A percentile compares a stretch with the other conserved stretches of the same genome.
These are phyloP conservation scores for Drosophila differens DNA, from an alignment of 2,888 invertebrate species.

Conservation along the genomic window DNA sequence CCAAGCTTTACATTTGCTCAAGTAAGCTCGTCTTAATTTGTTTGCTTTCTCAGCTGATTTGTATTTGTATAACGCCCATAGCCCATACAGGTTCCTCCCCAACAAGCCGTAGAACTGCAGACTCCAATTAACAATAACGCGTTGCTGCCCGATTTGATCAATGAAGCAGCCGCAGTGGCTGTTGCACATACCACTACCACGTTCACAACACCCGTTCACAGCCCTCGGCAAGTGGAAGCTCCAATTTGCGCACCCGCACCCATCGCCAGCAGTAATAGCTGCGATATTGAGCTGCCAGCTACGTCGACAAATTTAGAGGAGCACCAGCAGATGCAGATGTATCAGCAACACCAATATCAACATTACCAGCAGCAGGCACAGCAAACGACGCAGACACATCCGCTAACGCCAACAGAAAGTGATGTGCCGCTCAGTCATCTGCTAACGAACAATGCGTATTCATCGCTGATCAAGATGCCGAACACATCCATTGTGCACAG, in stretches of 20 bases:
- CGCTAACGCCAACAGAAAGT: conserved; percentile 32
- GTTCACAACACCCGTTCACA: conserved; percentile 45
- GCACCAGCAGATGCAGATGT: conserved; percentile 59
- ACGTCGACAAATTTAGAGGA: conserved; percentile 63
- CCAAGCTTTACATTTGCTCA: conserved; percentile 80
- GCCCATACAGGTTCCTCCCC: conserved; percentile 81
- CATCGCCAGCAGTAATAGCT: conserved; percentile 62
- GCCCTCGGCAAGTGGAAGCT: conserved; percentile 22
- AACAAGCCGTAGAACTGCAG: conserved; percentile 42
- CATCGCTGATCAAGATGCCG: conserved; percentile 81
- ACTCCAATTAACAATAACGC: conserved; percentile 22
- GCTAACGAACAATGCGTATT: conserved; percentile 81
- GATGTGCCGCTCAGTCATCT: conserved; percentile 83
- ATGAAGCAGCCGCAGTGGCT: conserved; percentile 67
- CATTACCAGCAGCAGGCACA: conserved; percentile 52
- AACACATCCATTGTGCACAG: conserved; percentile 83
- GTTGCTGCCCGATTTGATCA: conserved; percentile 71
- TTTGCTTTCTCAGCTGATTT: neutral
- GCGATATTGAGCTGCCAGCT: conserved; percentile 83
- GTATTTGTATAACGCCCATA: conserved; percentile 20
- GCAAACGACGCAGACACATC: conserved; percentile 34
- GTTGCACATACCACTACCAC: conserved; percentile 24
- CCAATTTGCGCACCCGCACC: conserved; percentile 4
- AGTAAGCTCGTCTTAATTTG: conserved; percentile 55
- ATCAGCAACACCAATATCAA: conserved; percentile 56